Evolutionary conservation across 1,140 invertebrate genomes (phyloP).

Genomic region (Eufriesea mexicana): DNA sequence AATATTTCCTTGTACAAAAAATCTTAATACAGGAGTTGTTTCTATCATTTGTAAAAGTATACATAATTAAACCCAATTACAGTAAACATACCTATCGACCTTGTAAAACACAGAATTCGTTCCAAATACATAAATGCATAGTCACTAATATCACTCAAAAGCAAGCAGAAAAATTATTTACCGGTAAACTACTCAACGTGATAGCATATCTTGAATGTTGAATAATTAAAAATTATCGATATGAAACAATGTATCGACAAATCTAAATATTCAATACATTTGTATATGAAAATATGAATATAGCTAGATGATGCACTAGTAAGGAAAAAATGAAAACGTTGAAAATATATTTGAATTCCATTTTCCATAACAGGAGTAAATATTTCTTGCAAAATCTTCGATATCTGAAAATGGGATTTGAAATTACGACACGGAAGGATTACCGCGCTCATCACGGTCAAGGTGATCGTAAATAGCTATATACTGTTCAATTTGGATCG

Average conservation of each 20-base stretch:
- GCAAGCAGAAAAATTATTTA: neutral
- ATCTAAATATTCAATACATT: neutral
- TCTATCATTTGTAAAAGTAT: neutral
- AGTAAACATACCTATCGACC: no score
- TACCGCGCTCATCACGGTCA: slow-evolving; percentile 20
- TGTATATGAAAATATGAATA: neutral
- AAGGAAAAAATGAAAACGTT: neutral
- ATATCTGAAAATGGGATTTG: neutral
- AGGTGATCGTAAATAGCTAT: slow-evolving; percentile 16
- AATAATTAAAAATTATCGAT: neutral
- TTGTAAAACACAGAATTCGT: neutral
- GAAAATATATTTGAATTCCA: neutral
- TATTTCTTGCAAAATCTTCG: neutral
- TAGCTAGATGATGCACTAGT: neutral
- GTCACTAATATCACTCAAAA: no score
- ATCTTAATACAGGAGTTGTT: neutral
- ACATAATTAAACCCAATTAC: neutral
- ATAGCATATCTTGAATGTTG: neutral
- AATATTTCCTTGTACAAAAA: neutral
- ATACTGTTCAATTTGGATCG: slow-evolving; percentile 25
- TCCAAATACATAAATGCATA: no score
- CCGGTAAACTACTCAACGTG: no score
- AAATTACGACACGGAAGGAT: slow-evolving; percentile 23
- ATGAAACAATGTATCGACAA: neutral
- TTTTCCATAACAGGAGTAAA: neutral